phyloP scores from a whole-genome alignment of 1,140 invertebrate genomes.

The Heliconius eleuchia region DNA sequence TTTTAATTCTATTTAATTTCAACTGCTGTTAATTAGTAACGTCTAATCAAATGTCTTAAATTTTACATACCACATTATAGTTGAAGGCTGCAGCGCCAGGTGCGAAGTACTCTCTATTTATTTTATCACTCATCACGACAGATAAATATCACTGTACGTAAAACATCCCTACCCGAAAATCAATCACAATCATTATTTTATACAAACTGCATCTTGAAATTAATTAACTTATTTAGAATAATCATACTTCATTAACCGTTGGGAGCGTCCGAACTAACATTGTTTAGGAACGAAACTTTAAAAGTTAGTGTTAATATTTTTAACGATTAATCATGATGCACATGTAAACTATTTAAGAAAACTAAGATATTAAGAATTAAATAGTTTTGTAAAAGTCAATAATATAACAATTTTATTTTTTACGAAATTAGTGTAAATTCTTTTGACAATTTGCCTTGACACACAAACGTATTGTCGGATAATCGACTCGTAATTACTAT shows the following conservation, averaged over 20 bases:
- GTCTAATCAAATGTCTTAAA: not conserved
- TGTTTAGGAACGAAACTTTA: conserved; percentile 31
- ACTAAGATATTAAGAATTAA: not conserved
- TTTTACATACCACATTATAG: conserved; percentile 72
- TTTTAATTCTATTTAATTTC: not conserved
- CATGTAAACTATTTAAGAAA: not conserved
- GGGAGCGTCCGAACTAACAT: conserved; percentile 70
- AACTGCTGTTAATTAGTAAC: not conserved
- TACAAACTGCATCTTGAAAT: conserved; percentile 41
- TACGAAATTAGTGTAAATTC: conserved; percentile 30
- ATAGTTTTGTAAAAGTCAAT: not conserved
- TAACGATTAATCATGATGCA: not conserved
- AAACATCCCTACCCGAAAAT: conserved; percentile 43
- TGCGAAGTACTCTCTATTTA: conserved; percentile 69
- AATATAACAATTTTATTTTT: conserved; percentile 25
- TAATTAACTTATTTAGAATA: conserved; percentile 27
- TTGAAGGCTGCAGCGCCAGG: conserved; percentile 70
- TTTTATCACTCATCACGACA: conserved; percentile 67
- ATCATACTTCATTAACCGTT: conserved; percentile 42
- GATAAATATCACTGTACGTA: conserved; percentile 44
- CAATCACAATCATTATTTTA: conserved; percentile 52
- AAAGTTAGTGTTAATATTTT: conserved; percentile 8
- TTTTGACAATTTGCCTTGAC: conserved; percentile 67
- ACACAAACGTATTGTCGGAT: conserved; percentile 40
- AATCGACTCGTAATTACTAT: not conserved